Evolutionary conservation across 2,797 vertebrate genomes (phyloP).

Genomic region (Spinibarbus caldwelli): DNA sequence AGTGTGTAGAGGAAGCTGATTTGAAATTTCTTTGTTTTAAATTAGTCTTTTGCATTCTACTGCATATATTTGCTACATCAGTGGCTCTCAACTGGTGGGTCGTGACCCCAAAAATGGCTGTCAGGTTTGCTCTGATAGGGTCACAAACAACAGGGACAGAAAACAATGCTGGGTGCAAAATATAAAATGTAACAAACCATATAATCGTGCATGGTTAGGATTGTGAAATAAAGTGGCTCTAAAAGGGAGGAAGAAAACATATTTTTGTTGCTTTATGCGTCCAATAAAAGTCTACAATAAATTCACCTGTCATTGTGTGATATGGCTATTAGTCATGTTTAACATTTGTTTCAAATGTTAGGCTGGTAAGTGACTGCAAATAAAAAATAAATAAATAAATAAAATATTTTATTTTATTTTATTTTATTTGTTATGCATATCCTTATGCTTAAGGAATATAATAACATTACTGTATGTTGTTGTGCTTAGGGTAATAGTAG

Average conservation of each 20-base stretch:
- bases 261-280: background rate
- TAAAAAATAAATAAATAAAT: too few species aligned
- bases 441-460: too few species aligned
- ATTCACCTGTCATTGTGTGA: background rate
- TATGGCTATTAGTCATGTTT: background rate
- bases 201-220: background rate
- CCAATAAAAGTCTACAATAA: background rate
- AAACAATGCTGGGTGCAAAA: background rate
- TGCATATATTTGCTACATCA: slow-evolving; percentile 1
- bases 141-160: background rate
- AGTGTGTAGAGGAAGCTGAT: slow-evolving; percentile 1
- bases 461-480: too few species aligned
- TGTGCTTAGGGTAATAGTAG: too few species aligned
- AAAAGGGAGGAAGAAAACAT: background rate
- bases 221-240: background rate
- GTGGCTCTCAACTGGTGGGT: background rate
- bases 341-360: background rate
- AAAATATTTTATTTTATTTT: too few species aligned
- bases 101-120: background rate
- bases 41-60: background rate
- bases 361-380: background rate
- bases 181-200: background rate
- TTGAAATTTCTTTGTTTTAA: background rate
- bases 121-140: background rate
- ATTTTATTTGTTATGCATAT: too few species aligned